These are phyloP conservation scores for Phalloptychus januarius DNA, from an alignment of 2,797 vertebrate genomes.

Conservation along the genomic window DNA sequence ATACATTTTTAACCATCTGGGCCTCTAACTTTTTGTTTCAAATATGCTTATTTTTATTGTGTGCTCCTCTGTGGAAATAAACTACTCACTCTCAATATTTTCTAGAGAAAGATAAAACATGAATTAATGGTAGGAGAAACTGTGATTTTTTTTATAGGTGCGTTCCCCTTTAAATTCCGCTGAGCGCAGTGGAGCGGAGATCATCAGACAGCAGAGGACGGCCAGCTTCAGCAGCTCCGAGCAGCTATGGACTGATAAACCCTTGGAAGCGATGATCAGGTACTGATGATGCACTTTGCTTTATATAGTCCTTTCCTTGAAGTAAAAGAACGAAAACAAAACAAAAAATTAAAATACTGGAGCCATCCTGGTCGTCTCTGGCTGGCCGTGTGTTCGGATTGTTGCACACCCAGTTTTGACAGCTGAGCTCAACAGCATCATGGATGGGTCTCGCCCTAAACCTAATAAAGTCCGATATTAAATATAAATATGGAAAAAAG, in stretches of 20 bases:
- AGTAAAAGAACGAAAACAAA: neutral
- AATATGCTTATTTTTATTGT: neutral
- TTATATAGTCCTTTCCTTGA: neutral
- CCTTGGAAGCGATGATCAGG: conserved; percentile 65
- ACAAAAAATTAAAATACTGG: fast-evolving
- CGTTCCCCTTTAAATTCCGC: conserved; percentile 28
- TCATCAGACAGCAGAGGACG: conserved; percentile 28
- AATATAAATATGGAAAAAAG: neutral
- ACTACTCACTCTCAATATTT: neutral
- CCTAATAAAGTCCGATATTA: neutral
- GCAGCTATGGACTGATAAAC: conserved; percentile 48
- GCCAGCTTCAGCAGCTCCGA: conserved; percentile 12
- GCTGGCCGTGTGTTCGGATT: neutral
- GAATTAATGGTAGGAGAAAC: neutral
- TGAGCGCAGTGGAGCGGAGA: conserved; percentile 9
- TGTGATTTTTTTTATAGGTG: conserved; percentile 20
- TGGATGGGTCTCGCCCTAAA: neutral
- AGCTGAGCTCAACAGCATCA: conserved; percentile 57
- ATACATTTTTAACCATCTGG: neutral
- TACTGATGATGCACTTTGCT: conserved; percentile 7
- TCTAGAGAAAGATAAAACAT: too few species aligned
- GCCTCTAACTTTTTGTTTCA: neutral
- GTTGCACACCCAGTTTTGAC: conserved; percentile 61
- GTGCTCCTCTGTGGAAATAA: neutral
- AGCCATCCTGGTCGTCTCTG: neutral